Evolutionary conservation across 2,888 invertebrate genomes (phyloP), one percentile per base, ranked within the genome.

Genomic region (Aleiodes testaceus): DNA sequence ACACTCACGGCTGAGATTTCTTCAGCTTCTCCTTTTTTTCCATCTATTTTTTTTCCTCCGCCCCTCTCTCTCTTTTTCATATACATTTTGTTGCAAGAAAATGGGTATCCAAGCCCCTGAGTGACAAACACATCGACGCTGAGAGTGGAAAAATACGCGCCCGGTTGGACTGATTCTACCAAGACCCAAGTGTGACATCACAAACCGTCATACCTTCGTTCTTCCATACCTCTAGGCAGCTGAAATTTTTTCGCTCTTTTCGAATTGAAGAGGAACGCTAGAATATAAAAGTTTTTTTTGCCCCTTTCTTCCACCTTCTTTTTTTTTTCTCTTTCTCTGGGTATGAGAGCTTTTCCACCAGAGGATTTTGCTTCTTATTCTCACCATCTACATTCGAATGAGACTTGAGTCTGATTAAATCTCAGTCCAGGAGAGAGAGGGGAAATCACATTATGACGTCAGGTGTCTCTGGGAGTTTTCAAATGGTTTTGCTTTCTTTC

Each of bases 151-250:
- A 59, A 59, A 59, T 59, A 59, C 11, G 59, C 5, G 63, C 72
- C 67, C 50, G 66, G 74, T 74, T 65, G 74, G 69, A 74, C 75
- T 71, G 72, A 75, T 74, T 74, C 67, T 65, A 65, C 47, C 61
- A 49, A 55, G 36, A 55, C 44, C 64, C 47, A 18, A 59, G 59
- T 59, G 59, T 59, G 55, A 36, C 30, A 59, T 59, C 42, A 36
- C 59, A 36, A 59, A 20, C 18, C 53, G 53, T 30, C 53, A n/a
- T 53, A n/a, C 53, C 53, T 53, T 36, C 18, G 16, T 36, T 59
- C 36, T 36, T 30, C 65, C 64, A 20, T 11, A 22, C 49, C 68
- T 26, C 52, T 49, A 55, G 64, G 63, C 20, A 64, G 49, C 36
- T 6, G 14, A 42, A 14, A 18, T 59, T 59, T 42, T 26, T 59